Base-by-base conservation (phyloP, 2,888 invertebrate species). In the Caenorhabditis macrosperma region DNA sequence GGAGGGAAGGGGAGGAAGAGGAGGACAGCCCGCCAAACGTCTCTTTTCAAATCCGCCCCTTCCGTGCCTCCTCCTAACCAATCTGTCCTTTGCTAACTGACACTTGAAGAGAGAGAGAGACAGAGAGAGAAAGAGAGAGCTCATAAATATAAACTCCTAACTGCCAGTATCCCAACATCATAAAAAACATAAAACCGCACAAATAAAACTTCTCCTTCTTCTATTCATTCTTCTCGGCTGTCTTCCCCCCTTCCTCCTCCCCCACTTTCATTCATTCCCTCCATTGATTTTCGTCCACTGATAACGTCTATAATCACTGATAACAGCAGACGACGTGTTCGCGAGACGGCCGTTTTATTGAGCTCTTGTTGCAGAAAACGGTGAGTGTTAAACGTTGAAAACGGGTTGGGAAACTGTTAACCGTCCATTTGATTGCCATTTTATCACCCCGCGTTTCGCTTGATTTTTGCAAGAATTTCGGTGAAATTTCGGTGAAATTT, bases 1-100 rank as follows among this genome's bases (percentile, higher is more conserved):
- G 38, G 57, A 12, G 55, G 26, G n/a, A 24, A 30, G 30, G 33
- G 61, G 55, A 57, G 52, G 61, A n/a, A 12, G 55, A 17, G n/a
- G 30, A 30, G 30, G 33, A 54, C 48, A 57, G 52, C 54, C 72
- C 72, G 72, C 72, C 72, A 66, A 67, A 72, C 72, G 72, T 72
- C 72, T 55, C 72, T 72, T 72, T 72, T 72, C 72, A 72, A 72
- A 72, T 72, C 72, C 72, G n/a, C 48, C 44, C n/a, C n/a, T 30
- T 44, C 44, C 46, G 2, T 24, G 35, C n/a, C 15, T 26, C 26
- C 6, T 22, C 17, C 33, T 54, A 54, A 54, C 54, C 55, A 55
- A 55, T 55, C 46, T 28, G 46, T 46, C 50, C 28, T 9, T 15
- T 44, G 35, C 66, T 44, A 55, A 30, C 15, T 12, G 22, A 54